Percentiles rank a stretch among this genome's conserved stretches.
Evolutionary conservation across 1,140 invertebrate genomes (phyloP).

Genomic region (Drosophila hydei): DNA sequence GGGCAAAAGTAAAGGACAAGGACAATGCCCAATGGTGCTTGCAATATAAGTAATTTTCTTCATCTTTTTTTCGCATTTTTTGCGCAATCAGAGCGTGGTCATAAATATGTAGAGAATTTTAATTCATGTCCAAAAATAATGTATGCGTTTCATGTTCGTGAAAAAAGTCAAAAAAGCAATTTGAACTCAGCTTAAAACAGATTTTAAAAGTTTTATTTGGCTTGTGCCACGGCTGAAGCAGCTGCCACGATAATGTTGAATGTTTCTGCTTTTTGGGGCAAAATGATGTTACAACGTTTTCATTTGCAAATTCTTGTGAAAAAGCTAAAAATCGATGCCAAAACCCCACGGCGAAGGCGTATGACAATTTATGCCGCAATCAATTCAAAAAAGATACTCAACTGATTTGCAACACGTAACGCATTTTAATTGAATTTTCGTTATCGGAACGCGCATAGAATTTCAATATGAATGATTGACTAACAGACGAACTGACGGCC

Average conservation of each 20-base stretch:
- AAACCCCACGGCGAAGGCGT: slow-evolving; percentile 4
- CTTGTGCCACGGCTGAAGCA: background rate
- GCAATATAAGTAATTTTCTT: slow-evolving; percentile 36
- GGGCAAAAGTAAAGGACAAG: slow-evolving; percentile 24
- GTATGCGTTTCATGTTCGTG: background rate
- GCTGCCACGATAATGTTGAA: background rate
- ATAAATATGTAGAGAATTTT: slow-evolving; percentile 42
- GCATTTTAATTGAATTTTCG: slow-evolving; percentile 76
- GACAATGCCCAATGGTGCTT: slow-evolving; percentile 37
- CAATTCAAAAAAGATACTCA: slow-evolving; percentile 57
- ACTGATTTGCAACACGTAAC: slow-evolving; percentile 71
- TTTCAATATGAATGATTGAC: slow-evolving; percentile 48
- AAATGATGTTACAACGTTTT: slow-evolving; percentile 15
- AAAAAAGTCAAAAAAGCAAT: background rate
- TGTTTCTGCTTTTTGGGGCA: background rate
- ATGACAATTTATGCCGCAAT: slow-evolving; percentile 66
- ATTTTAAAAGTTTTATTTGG: background rate
- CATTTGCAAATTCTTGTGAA: background rate
- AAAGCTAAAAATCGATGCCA: slow-evolving; percentile 19
- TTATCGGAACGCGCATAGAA: slow-evolving; percentile 60
- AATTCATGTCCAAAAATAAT: slow-evolving; percentile 2
- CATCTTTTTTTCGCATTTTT: slow-evolving; percentile 15
- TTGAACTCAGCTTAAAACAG: slow-evolving; percentile 1
- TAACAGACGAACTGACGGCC: slow-evolving; percentile 2
- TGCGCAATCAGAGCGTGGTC: slow-evolving; percentile 19